Percentiles rank a stretch among this genome's conserved stretches.
Conservation (phyloP, 2,888 invertebrate species). For the Carcina quercana region DNA sequence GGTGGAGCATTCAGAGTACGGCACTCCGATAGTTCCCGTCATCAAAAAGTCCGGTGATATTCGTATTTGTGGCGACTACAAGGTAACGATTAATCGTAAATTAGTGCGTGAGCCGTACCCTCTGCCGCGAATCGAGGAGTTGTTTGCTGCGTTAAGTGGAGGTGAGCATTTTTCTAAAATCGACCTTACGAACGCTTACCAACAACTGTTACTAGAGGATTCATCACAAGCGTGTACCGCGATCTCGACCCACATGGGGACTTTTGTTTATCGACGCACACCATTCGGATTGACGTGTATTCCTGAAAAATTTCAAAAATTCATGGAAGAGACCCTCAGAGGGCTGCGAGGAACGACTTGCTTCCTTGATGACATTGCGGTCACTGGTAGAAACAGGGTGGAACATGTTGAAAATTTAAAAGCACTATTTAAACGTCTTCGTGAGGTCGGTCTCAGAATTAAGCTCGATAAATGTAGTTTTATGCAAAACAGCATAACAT, state of each 20-base stretch:
- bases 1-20: conserved; percentile 3
- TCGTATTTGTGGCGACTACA: background rate
- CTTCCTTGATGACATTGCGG: background rate
- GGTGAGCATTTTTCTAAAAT: background rate
- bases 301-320: background rate
- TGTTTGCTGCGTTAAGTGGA: background rate
- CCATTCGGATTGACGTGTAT: background rate
- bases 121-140: background rate
- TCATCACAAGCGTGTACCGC: background rate
- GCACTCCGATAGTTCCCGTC: background rate
- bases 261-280: conserved; percentile 1
- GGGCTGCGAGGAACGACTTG: background rate
- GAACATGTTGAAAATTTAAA: background rate
- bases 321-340: background rate
- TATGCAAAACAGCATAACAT: background rate
- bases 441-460: background rate
- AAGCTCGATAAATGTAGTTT: background rate
- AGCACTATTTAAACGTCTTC: background rate
- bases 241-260: background rate
- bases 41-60: conserved; percentile 1
- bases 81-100: background rate
- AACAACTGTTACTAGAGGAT: background rate
- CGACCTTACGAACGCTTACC: background rate
- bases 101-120: background rate
- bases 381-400: background rate